Percentiles rank a stretch among this genome's conserved stretches.
phyloP scores from a whole-genome alignment of 2,797 vertebrate species.

The Coregonus suidteri region DNA sequence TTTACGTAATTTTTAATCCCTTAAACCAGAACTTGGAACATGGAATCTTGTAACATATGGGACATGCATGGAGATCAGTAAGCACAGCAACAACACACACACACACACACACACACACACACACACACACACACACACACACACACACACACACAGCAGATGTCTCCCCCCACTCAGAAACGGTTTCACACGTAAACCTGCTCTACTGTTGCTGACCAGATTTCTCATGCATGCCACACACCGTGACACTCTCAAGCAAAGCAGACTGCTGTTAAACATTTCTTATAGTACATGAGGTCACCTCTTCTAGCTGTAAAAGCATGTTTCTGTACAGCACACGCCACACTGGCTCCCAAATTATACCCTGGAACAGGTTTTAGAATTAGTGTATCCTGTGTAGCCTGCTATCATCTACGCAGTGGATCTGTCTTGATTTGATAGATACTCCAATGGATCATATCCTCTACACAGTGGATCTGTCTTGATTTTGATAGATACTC shows the following conservation, averaged over 20 bases:
- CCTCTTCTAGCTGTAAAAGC: background rate
- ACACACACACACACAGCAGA: conserved; percentile 7
- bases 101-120: no score
- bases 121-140: background rate
- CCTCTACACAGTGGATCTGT: no score
- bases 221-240: background rate
- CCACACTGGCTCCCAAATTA: background rate
- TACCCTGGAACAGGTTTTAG: background rate
- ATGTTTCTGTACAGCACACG: background rate
- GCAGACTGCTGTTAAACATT: background rate
- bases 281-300: background rate
- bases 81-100: no score
- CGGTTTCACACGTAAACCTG: background rate
- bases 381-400: background rate
- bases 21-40: no score
- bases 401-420: background rate
- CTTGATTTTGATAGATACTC: no score
- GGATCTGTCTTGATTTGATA: no score
- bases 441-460: no score
- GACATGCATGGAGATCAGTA: no score
- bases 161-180: background rate
- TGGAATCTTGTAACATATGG: no score
- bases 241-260: background rate
- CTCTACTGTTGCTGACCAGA: background rate
- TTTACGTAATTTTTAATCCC: no score